These are phyloP conservation scores for Philaenus spumarius DNA, from an alignment of 1,140 invertebrate genomes.

Conservation along the genomic window DNA sequence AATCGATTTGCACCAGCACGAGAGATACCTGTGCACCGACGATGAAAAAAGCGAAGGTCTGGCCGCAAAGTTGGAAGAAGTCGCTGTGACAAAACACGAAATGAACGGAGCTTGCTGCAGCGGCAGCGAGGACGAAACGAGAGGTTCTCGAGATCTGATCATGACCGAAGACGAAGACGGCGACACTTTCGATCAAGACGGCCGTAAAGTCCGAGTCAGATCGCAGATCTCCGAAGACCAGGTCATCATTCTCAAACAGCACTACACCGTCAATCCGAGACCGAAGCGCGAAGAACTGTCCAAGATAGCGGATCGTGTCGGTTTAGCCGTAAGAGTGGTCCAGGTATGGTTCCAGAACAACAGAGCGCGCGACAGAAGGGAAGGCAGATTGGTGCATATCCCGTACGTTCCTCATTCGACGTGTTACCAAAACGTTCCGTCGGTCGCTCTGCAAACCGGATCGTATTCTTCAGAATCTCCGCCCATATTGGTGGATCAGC, in stretches of 20 bases:
- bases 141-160: constrained; percentile 39
- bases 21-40: constrained; percentile 46
- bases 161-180: constrained; percentile 43
- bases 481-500: constrained; percentile 56
- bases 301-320: constrained; percentile 80
- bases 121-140: constrained; percentile 45
- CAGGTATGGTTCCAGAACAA: constrained; percentile 99
- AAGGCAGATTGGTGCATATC: constrained; percentile 52
- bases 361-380: constrained; percentile 80
- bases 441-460: not conserved
- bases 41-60: constrained; percentile 45
- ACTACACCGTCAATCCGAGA: constrained; percentile 83
- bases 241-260: constrained; percentile 75
- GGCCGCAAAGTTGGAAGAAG: constrained; percentile 52
- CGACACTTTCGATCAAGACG: constrained; percentile 50
- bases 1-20: constrained; percentile 69
- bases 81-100: constrained; percentile 41
- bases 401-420: constrained; percentile 37
- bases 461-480: constrained; percentile 29
- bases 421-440: constrained; percentile 17
- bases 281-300: constrained; percentile 90
- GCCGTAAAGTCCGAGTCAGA: constrained; percentile 77
- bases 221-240: constrained; percentile 93
- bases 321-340: constrained; percentile 87
- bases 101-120: constrained; percentile 40